A percentile compares a stretch with the other conserved stretches of the same genome.
Evolutionary conservation across 2,797 vertebrate species (phyloP).

Genomic region (Alosa sapidissima): DNA sequence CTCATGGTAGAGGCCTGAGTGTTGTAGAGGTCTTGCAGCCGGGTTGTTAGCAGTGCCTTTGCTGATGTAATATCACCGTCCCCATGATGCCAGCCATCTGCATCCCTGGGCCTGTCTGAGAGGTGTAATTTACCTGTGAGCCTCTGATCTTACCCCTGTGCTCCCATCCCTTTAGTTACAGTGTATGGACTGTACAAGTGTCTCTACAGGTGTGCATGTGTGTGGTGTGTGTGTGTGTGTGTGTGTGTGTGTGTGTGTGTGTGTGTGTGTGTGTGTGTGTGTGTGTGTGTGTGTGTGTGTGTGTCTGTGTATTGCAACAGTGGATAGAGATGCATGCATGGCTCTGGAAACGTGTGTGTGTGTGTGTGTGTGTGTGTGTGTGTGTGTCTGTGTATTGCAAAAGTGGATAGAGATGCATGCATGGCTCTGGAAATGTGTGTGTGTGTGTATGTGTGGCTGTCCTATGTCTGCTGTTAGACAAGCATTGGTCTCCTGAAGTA

Average conservation of each 20-base stretch:
- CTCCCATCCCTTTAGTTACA: background rate
- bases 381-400: background rate
- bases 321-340: background rate
- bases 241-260: constrained; percentile 8
- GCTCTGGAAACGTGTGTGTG: background rate
- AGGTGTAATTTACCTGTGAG: background rate
- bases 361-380: background rate
- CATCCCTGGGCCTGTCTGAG: background rate
- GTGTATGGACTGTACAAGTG: background rate
- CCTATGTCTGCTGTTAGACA: background rate
- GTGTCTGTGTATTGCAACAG: background rate
- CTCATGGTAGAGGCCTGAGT: background rate
- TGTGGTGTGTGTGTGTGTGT: background rate
- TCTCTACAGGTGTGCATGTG: background rate
- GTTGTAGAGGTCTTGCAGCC: background rate
- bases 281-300: background rate
- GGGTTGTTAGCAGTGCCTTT: background rate
- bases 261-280: constrained; percentile 16
- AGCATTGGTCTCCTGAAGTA: background rate
- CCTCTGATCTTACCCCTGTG: background rate
- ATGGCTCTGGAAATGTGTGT: background rate
- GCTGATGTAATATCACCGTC: background rate
- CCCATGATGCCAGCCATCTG: background rate
- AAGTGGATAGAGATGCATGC: background rate
- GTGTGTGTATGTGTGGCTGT: background rate